Base-by-base conservation (phyloP, 64 coral and sea anemone genomes). In the Montipora foliosa region DNA sequence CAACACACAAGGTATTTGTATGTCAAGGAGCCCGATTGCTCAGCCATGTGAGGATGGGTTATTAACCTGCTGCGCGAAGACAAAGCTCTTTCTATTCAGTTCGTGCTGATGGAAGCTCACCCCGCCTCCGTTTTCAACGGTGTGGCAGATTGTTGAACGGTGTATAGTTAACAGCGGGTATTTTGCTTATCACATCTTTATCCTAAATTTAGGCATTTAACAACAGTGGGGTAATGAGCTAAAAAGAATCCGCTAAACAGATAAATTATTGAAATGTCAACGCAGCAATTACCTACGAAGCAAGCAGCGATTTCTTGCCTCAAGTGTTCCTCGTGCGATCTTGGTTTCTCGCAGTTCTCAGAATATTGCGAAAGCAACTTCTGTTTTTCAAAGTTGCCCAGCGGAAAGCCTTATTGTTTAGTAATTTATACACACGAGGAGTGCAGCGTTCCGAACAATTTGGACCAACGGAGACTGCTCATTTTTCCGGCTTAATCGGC, bases 381-480 rank as follows among this genome's bases (percentile, higher is more conserved):
- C 13, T 47, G 62, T 17, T 67, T 84, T 47, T 44, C 29, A 14
- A 7, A 67, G 29, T 5, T 46, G 52, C 79, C 4, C 79, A 82
- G 79, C 20, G 79, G 58, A 47, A 47, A 59, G 24, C 8, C 8
- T 22, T 60, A 84, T 67, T 84, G 81, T 84, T 84, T 84, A 84
- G 44, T 48, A 84, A 67, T 84, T 58, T n/a, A 59, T 7, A 60
- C 17, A 14, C 58, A 84, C 59, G 81, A 84, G 81, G 29, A 45
- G 11, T 5, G 81, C 60, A 9, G 5, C 14, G 29, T 67, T 8
- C 24, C 14, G 81, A 84, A 84, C 44, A 84, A 47, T 37, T 47
- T 25, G 15, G 81, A 84, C 81, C 81, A 84, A 84, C 81, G 81
- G 60, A 67, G 81, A 44, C 58, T 67, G 81, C 16, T 84, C 25